Base-by-base conservation (phyloP, 2,888 invertebrate species). In the Toxonevra muliebris region DNA sequence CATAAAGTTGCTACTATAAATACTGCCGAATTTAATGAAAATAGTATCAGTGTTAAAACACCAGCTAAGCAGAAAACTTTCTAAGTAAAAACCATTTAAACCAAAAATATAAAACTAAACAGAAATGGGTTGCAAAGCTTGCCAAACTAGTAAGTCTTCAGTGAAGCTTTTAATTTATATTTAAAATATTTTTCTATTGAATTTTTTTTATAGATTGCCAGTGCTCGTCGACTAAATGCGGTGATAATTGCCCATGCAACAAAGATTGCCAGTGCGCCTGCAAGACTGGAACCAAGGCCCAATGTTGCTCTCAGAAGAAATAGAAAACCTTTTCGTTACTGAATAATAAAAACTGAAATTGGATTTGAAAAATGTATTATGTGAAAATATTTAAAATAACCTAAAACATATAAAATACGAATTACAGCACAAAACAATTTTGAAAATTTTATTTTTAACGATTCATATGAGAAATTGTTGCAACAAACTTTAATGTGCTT, bases 161-260 rank as follows among this genome's bases (percentile, higher is more conserved):
- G 10, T 53, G n/a, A n/a, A n/a, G n/a, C n/a, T n/a, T n/a, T n/a
- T n/a, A 30, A 30, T 30, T 30, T 30, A 7, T 4, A 30, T 30
- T 30, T 30, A 30, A 30, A 30, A 30, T 30, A 4, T 30, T 30
- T 30, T 30, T 30, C 2, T 30, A 30, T 30, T 30, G 2, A 4
- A 30, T 30, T 30, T 30, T 30, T 4, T 30, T 55, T 40, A 7
- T 48, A 80, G 80, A 76, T 74, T 80, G 80, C 72, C 79, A 80
- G 73, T 80, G 80, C 72, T 73, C 74, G 41, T 61, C 77, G 57
- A 76, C 74, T 58, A 77, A 80, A 72, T 80, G 80, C 65, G 79
- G 80, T 12, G 74, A 76, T 48, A 79, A 72, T 64, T 80, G 81
- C 63, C 64, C 73, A 68, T 81, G 79, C 70, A 77, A 79, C 63